Base-by-base conservation (phyloP, 2,797 vertebrate genomes). In the Semotilus atromaculatus region DNA sequence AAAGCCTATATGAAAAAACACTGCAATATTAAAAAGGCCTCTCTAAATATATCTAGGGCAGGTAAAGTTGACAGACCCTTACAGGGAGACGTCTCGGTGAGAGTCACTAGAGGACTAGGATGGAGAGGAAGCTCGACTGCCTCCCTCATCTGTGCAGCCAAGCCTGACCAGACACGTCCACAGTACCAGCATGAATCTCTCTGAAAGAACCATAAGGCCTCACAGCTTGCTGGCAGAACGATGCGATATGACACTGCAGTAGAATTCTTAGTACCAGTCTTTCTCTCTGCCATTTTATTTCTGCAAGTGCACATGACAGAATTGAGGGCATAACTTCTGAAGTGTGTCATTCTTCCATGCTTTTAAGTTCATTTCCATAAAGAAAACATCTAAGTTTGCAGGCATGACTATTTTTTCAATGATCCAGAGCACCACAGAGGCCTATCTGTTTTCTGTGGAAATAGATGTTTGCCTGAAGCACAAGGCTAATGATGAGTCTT, bases 151-250 rank as follows among this genome's bases (percentile, higher is more conserved):
- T 88, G 87, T 84, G 80, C 82, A 87, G 85, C 21, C 71, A 80
- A 84, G 84, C 87, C 75, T 87, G 87, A 84, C 84, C 83, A 79
- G 82, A 84, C 53, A 45, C 53, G 60, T 84, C 83, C 80, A 68
- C 82, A 66, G 75, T 80, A 43, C 53, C 84, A 81, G 85, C 85
- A 77, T 66, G 86, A 68, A 78, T 82, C 80, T 88, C 85, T 90
- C 86, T 88, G 83, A 84, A 86, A 72, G 74, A 86, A 86, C 87
- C 90, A 91, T 89, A 90, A 89, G 90, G 90, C 89, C 82, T 85
- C 90, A 86, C 90, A 91, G 90, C 90, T 86, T 90, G 90, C 89
- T 73, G 74, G 74, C 77, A 58, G 88, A 87, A 85, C 82, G 85
- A 86, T 89, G 89, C 75, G 71, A 91, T 90, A 81, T 88, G 88